These are phyloP conservation scores for Crioceris asparagi DNA, from an alignment of 2,888 invertebrate species.

Conservation along the genomic window DNA sequence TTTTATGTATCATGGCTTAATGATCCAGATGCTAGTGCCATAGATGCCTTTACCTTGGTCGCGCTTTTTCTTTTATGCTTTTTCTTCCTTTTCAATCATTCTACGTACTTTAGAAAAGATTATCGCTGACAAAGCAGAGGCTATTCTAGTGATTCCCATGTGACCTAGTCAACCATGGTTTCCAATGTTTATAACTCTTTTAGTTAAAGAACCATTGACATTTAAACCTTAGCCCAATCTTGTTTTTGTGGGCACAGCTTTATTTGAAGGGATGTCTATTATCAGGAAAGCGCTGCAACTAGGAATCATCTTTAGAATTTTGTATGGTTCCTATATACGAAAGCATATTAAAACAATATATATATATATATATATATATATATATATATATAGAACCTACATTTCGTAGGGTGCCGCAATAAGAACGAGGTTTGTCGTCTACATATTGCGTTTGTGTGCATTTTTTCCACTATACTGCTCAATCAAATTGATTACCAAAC, in stretches of 20 bases:
- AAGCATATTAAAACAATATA: too few relatives aligned
- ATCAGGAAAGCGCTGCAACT: constrained; percentile 3
- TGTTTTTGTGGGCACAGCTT: constrained; percentile 1
- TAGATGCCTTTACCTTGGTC: constrained; percentile 24
- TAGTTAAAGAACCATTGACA: not conserved
- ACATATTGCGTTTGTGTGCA: too few relatives aligned
- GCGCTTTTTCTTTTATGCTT: constrained; percentile 10
- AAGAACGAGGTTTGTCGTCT: too few relatives aligned
- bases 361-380: too few relatives aligned
- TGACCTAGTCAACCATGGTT: not conserved
- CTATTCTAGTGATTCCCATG: constrained; percentile 1
- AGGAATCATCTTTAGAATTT: constrained; percentile 4
- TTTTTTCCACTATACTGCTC: too few relatives aligned
- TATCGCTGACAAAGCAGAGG: not conserved
- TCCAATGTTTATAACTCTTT: not conserved
- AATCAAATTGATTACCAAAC: too few relatives aligned
- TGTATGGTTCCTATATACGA: constrained; percentile 7
- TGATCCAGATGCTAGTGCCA: constrained; percentile 18
- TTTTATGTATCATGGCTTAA: constrained; percentile 22
- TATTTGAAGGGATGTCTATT: constrained; percentile 5
- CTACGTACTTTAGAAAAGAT: not conserved
- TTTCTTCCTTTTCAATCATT: constrained; percentile 8
- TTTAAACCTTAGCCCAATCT: not conserved
- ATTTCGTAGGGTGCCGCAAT: too few relatives aligned
- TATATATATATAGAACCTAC: too few relatives aligned